Base-by-base conservation (phyloP, 2,888 invertebrate genomes). In the Didymodactylos carnosus region DNA sequence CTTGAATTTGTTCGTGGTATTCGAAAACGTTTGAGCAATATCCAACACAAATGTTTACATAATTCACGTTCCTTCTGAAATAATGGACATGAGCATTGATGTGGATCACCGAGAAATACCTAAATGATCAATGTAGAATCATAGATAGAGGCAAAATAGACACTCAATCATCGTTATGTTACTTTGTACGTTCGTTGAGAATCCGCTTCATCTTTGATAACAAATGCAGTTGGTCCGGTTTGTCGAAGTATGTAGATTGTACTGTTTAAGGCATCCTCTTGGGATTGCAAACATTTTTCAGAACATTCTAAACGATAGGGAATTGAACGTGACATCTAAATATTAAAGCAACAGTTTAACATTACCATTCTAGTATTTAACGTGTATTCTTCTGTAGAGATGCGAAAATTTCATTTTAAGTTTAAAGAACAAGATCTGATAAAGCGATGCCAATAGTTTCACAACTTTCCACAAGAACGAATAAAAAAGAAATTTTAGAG, bases 1-100 rank as follows among this genome's bases (percentile, higher is more conserved):
- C 83, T 77, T 76, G 82, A 80, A 77, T 83, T 79, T 72, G 80
- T 78, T 70, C 79, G 77, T 39, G 81, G 79, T 7, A 83, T 76
- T 70, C 80, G 77, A 76, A 83, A 83, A 76, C 82, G 83, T 77
- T 81, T 81, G 69, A 83, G 77, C 25, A 83, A 76, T 14, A 83
- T 77, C 83, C 83, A 83, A 73, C 82, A 82, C 39, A 83, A 81
- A 77, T 83, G 83, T 78, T 82, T 83, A 76, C 83, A 83, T 11
- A 83, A 76, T 69, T 83, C 83, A 75, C 79, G 79, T 51, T 76
- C 75, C 72, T 3, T 16, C 82, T 81, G 75, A 76, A 82, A 83
- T 69, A 78, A 78, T n/a, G 79, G 71, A 77, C 83, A 83, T 3
- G 81, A 82, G 76, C 83, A 83, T 46, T 77, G 79, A 77, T 83